These are phyloP conservation scores for Melinaea menophilus DNA, from an alignment of 2,888 invertebrate genomes.

Conservation along the genomic window DNA sequence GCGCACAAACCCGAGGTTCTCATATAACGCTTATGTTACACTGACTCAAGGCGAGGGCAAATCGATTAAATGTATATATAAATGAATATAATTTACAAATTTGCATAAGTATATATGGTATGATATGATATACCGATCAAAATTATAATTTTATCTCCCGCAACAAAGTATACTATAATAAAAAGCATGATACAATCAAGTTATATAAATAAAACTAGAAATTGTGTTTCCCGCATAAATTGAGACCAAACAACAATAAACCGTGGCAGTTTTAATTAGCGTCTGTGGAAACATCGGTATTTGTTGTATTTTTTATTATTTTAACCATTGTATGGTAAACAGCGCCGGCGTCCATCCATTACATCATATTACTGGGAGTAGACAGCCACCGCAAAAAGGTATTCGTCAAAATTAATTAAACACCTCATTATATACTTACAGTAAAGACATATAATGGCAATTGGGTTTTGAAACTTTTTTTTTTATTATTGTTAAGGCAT, in stretches of 20 bases:
- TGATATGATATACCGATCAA: too few species aligned
- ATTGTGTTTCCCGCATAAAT: constrained; percentile 41
- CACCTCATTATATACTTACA: constrained; percentile 1
- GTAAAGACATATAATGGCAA: too few species aligned
- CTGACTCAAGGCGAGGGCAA: background rate
- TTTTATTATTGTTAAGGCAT: too few species aligned
- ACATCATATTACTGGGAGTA: constrained; percentile 59
- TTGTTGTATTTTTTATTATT: constrained; percentile 55
- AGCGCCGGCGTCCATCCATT: constrained; percentile 68
- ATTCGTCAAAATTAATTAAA: constrained; percentile 4
- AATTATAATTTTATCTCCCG: too few species aligned
- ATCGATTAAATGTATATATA: background rate
- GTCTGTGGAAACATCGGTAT: constrained; percentile 63
- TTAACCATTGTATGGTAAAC: constrained; percentile 74
- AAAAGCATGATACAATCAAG: constrained; percentile 9
- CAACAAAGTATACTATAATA: too few species aligned
- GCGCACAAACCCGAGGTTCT: constrained; percentile 41
- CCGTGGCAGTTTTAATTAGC: constrained; percentile 71
- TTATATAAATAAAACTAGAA: constrained; percentile 26
- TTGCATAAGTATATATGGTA: background rate
- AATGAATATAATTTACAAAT: background rate
- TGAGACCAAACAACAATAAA: constrained; percentile 57
- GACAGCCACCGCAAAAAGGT: constrained; percentile 20
- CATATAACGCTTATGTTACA: constrained; percentile 44
- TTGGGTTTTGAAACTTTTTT: too few species aligned